phyloP scores from a whole-genome alignment of 2,797 vertebrate genomes.

The Pipistrellus nathusii region DNA sequence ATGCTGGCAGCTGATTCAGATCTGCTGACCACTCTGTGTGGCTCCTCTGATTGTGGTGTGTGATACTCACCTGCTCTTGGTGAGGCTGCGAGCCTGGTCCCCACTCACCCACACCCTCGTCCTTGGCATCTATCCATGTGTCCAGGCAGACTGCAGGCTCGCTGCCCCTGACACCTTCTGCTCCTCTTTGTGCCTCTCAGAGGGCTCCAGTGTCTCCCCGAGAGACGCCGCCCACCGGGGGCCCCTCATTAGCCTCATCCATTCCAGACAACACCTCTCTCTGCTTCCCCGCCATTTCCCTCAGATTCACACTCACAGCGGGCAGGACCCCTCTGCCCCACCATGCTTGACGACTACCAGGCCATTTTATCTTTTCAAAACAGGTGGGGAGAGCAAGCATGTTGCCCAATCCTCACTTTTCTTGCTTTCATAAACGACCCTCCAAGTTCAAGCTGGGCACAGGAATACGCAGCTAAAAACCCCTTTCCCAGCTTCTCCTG shows the following conservation, averaged over 20 bases:
- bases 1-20: neutral
- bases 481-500: neutral
- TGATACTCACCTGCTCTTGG: neutral
- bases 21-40: neutral
- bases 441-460: neutral
- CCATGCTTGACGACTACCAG: neutral
- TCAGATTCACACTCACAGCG: neutral
- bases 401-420: neutral
- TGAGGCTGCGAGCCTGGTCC: neutral
- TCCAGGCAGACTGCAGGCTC: neutral
- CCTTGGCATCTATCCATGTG: accelerated
- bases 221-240: neutral
- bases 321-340: neutral
- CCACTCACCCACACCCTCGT: neutral
- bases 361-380: neutral
- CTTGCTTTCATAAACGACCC: neutral
- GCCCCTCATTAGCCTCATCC: neutral
- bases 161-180: too few relatives aligned
- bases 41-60: accelerated
- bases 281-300: neutral
- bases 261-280: neutral
- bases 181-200: neutral
- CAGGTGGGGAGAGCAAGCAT: neutral
- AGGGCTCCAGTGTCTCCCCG: neutral
- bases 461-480: neutral